These are phyloP conservation scores for Tetraneura akinire DNA, from an alignment of 1,140 invertebrate genomes.

Conservation along the genomic window DNA sequence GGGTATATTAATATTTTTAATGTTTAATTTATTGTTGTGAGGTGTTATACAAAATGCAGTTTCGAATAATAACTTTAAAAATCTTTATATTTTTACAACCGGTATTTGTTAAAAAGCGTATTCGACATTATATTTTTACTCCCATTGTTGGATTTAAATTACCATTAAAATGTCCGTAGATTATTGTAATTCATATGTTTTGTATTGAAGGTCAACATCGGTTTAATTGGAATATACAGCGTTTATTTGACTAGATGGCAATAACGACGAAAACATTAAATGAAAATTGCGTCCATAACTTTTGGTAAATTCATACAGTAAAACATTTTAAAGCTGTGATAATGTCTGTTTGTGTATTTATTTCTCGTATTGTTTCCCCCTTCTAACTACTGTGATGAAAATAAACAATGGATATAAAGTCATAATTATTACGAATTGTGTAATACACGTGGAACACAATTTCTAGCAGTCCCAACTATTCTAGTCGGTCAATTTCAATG, in stretches of 20 bases:
- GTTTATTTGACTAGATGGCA: slow-evolving; percentile 12
- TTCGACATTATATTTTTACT: not conserved
- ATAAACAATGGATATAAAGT: not conserved
- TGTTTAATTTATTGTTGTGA: too few species aligned
- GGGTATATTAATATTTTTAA: too few species aligned
- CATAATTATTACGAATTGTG: slow-evolving; percentile 37
- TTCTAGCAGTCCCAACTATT: not conserved
- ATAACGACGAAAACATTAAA: slow-evolving; percentile 31
- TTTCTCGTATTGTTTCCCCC: slow-evolving; percentile 2
- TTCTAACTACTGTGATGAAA: slow-evolving; percentile 33
- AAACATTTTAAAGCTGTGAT: slow-evolving; percentile 1
- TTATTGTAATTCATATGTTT: slow-evolving; percentile 15
- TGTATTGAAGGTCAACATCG: slow-evolving; percentile 25
- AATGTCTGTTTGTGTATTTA: slow-evolving; percentile 35
- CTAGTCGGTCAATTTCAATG: not conserved
- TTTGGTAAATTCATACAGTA: slow-evolving; percentile 25
- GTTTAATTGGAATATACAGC: slow-evolving; percentile 39
- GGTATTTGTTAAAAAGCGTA: too few species aligned
- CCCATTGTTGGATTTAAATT: slow-evolving; percentile 10
- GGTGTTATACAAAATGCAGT: too few species aligned
- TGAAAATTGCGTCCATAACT: slow-evolving; percentile 23
- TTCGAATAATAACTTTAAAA: too few species aligned
- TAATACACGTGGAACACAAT: not conserved
- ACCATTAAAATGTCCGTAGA: not conserved
- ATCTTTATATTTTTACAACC: too few species aligned